phyloP scores from a whole-genome alignment of 2,888 invertebrate species.

The Nezara viridula region DNA sequence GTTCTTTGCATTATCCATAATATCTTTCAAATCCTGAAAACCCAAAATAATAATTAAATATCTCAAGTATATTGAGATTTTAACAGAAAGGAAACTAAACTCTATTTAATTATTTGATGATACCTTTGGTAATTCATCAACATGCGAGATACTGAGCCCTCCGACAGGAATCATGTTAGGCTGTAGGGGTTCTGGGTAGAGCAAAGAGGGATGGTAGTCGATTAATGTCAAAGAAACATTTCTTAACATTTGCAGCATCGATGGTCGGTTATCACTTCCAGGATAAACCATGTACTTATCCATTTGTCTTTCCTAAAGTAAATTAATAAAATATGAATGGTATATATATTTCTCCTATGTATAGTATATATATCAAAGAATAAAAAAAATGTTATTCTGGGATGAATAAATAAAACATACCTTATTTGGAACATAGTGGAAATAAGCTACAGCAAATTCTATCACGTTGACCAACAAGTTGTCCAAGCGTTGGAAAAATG shows the following conservation, averaged over 20 bases:
- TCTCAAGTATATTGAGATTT: too few relatives aligned
- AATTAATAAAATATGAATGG: neutral
- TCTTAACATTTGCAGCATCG: conserved; percentile 64
- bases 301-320: conserved; percentile 54
- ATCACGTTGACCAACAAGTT: conserved; percentile 59
- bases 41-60: neutral
- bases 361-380: too few relatives aligned
- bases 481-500: conserved; percentile 60
- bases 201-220: conserved; percentile 71
- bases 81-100: too few relatives aligned
- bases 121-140: conserved; percentile 66
- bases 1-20: conserved; percentile 72
- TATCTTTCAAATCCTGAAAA: conserved; percentile 71
- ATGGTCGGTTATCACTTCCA: conserved; percentile 52
- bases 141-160: conserved; percentile 72
- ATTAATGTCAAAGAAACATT: conserved; percentile 71
- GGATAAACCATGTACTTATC: conserved; percentile 60
- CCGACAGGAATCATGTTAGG: conserved; percentile 72
- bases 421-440: conserved; percentile 60
- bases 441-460: conserved; percentile 56
- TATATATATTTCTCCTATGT: neutral
- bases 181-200: conserved; percentile 70
- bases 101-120: neutral
- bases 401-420: neutral
- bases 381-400: neutral